Conservation (phyloP, 2,797 vertebrate genomes). For the Pitangus sulphuratus region DNA sequence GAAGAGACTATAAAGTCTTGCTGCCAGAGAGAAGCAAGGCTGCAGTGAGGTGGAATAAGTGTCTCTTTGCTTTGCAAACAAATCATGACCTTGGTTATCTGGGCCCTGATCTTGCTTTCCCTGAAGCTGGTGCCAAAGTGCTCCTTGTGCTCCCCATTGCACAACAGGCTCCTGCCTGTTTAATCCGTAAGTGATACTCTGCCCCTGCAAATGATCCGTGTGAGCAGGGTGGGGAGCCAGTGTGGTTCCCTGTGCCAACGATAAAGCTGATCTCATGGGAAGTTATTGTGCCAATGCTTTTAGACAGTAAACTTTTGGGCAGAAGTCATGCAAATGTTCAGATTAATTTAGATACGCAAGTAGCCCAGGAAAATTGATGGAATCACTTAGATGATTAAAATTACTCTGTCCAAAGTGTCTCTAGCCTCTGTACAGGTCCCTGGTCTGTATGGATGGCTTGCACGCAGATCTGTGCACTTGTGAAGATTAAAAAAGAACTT, state of each 20-base stretch:
- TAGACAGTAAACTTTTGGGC: background rate
- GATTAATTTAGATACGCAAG: background rate
- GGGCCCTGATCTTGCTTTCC: background rate
- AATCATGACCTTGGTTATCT: background rate
- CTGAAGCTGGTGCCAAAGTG: background rate
- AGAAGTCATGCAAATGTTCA: background rate
- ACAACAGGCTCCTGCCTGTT: background rate
- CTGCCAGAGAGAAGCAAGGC: background rate
- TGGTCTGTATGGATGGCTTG: background rate
- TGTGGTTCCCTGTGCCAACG: background rate
- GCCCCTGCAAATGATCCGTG: background rate
- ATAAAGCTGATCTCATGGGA: background rate
- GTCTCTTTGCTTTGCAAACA: background rate
- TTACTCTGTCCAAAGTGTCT: background rate
- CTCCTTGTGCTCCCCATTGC: background rate
- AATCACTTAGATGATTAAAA: conserved; percentile 62
- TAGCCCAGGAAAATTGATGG: conserved; percentile 24
- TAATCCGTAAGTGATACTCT: background rate
- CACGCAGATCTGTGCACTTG: background rate
- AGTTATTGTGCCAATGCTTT: background rate
- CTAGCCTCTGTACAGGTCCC: background rate
- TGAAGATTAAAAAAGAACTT: background rate
- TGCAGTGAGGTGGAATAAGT: background rate
- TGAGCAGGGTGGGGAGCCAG: background rate
- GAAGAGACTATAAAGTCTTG: background rate